These are phyloP conservation scores for Myopa testacea DNA, from an alignment of 2,888 invertebrate species.

Conservation along the genomic window DNA sequence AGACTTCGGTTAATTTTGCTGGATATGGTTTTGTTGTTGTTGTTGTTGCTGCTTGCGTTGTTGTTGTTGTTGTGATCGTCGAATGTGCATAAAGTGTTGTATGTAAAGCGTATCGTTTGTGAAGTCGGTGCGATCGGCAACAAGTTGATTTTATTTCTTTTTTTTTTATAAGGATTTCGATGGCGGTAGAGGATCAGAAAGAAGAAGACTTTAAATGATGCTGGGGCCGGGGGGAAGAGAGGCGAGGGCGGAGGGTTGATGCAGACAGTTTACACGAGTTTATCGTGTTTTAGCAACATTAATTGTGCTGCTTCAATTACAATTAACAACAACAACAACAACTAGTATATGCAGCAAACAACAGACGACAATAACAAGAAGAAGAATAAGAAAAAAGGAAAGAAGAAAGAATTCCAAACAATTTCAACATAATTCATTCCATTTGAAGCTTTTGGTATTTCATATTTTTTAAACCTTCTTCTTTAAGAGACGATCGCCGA, in stretches of 20 bases:
- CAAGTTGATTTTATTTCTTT: not conserved
- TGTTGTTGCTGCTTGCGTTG: not conserved
- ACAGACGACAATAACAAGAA: slow-evolving; percentile 36
- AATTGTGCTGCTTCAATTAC: slow-evolving; percentile 46
- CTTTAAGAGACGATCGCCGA: slow-evolving; percentile 9
- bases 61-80: slow-evolving; percentile 14
- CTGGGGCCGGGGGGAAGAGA: not conserved
- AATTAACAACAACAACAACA: slow-evolving; percentile 44
- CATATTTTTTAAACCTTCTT: not conserved
- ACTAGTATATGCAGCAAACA: slow-evolving; percentile 23
- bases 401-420: slow-evolving; percentile 20
- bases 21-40: slow-evolving; percentile 6
- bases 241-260: not conserved
- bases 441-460: slow-evolving; percentile 53
- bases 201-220: not conserved
- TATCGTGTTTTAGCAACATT: slow-evolving; percentile 54
- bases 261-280: slow-evolving; percentile 52
- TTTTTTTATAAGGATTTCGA: not conserved
- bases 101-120: too few species aligned
- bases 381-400: slow-evolving; percentile 28
- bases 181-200: too few species aligned
- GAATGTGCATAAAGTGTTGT: not conserved
- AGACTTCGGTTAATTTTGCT: slow-evolving; percentile 13
- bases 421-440: slow-evolving; percentile 25
- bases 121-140: not conserved